Base-by-base conservation (phyloP, 2,113 vertebrate species). In the Rynchops niger region DNA sequence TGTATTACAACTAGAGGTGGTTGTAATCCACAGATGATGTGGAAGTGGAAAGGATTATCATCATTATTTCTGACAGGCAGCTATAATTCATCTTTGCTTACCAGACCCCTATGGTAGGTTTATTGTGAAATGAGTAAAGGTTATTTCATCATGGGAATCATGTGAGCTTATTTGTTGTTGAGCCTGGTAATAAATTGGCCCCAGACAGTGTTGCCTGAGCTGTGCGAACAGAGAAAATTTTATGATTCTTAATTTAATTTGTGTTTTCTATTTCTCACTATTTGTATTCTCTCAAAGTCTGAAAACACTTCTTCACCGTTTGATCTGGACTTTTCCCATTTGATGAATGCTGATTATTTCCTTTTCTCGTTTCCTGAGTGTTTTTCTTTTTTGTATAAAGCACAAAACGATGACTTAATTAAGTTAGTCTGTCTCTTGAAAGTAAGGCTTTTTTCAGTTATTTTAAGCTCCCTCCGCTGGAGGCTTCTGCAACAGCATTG, bases 401-500 rank as follows among this genome's bases (percentile, higher is more conserved):
- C 73, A 82, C 53, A 71, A 79, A 92, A 84, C 4, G 26, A 88
- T 67, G 12, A 59, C 62, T 96, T 95, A 95, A 95, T 95, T 96
- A 86, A 95, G 53, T 84, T 36, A 91, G 52, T n/a, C 53, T 72
- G 42, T 72, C 20, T 87, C 90, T 83, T 47, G 36, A n/a, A 92
- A 94, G 67, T 80, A 85, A 69, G 82, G 58, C 16, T 52, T 47
- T 95, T 94, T 52, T 5, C 36, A 82, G 82, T 82, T 92, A 96
- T 97, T 96, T 91, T 95, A 95, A 94, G 90, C 94, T 96, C 94
- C 93, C 96, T 97, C 90, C 96, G 2, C 92, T 96, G 94, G 95
- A 96, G 65, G 86, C 20, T 95, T 96, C 84, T 93, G 95, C 94
- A 96, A 97, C 93, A 96, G 78, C 94, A 91, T 55, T 85, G 80